These are phyloP conservation scores for Bufo gargarizans DNA, from an alignment of 2,113 vertebrate genomes.

Conservation along the genomic window DNA sequence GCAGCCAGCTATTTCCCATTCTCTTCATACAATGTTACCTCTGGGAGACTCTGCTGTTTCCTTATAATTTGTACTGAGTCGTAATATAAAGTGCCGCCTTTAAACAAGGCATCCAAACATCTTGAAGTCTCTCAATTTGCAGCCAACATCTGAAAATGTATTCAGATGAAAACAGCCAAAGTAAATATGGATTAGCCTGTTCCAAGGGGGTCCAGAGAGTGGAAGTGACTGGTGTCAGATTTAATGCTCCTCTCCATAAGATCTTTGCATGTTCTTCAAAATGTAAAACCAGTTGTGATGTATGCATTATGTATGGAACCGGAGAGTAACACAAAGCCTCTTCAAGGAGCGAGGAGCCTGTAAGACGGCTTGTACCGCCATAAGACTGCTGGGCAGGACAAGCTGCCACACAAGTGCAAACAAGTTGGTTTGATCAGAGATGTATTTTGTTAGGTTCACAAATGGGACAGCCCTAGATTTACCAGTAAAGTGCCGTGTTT, in stretches of 20 bases:
- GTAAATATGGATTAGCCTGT: constrained; percentile 36
- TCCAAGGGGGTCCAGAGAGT: constrained; percentile 1
- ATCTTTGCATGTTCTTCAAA: constrained; percentile 57
- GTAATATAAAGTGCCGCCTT: constrained; percentile 10
- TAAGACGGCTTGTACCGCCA: not conserved
- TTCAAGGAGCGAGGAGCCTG: not conserved
- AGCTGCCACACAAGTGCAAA: not conserved
- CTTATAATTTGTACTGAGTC: constrained; percentile 12
- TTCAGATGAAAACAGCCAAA: constrained; percentile 6
- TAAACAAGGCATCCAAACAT: constrained; percentile 1
- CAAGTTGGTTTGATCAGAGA: constrained; percentile 7
- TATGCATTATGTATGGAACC: constrained; percentile 48
- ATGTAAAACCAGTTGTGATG: constrained; percentile 43
- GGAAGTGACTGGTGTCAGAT: constrained; percentile 53
- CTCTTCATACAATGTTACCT: constrained; percentile 43
- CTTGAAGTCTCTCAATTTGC: not conserved
- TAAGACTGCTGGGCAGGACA: not conserved
- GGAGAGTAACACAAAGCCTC: not conserved
- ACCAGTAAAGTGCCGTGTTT: not conserved
- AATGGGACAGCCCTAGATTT: not conserved
- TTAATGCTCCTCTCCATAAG: constrained; percentile 41
- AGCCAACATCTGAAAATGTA: constrained; percentile 21
- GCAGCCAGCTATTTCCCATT: constrained; percentile 45
- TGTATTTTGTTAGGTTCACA: constrained; percentile 2
- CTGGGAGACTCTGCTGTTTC: constrained; percentile 4